Percentiles rank a stretch among this genome's conserved stretches.
Conservation (phyloP, 2,113 vertebrate genomes). For the Ceyx cyanopectus region DNA sequence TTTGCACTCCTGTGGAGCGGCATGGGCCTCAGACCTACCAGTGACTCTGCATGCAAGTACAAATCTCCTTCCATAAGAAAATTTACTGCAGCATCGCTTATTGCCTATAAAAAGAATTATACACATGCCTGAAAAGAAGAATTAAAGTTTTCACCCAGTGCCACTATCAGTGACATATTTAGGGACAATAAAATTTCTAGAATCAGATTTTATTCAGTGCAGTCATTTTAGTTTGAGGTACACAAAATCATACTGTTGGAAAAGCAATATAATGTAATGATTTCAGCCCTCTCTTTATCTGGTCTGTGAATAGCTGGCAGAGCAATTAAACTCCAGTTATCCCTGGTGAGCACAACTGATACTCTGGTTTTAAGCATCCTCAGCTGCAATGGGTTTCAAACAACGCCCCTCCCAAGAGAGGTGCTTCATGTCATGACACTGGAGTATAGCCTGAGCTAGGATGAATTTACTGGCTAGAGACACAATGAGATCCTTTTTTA, state of each 20-base stretch:
- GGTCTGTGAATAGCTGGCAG: constrained; percentile 62
- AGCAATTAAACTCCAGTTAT: constrained; percentile 53
- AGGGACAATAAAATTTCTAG: not conserved
- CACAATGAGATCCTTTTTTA: not conserved
- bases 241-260: not conserved
- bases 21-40: not conserved
- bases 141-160: not conserved
- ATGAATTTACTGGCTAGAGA: constrained; percentile 35
- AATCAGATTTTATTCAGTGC: not conserved
- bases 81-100: constrained; percentile 4
- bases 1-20: not conserved
- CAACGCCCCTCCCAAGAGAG: constrained; percentile 27
- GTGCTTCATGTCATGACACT: not conserved
- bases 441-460: not conserved
- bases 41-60: not conserved
- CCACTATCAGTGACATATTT: not conserved
- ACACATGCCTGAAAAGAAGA: not conserved
- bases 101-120: constrained; percentile 3
- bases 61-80: not conserved
- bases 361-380: constrained; percentile 42
- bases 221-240: not conserved
- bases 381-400: constrained; percentile 45
- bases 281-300: not conserved
- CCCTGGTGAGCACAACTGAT: constrained; percentile 67
- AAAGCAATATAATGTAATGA: not conserved